Percentiles rank a stretch among this genome's conserved stretches.
These are phyloP conservation scores for Caerostris darwini DNA, from an alignment of 1,140 invertebrate genomes.

Conservation along the genomic window DNA sequence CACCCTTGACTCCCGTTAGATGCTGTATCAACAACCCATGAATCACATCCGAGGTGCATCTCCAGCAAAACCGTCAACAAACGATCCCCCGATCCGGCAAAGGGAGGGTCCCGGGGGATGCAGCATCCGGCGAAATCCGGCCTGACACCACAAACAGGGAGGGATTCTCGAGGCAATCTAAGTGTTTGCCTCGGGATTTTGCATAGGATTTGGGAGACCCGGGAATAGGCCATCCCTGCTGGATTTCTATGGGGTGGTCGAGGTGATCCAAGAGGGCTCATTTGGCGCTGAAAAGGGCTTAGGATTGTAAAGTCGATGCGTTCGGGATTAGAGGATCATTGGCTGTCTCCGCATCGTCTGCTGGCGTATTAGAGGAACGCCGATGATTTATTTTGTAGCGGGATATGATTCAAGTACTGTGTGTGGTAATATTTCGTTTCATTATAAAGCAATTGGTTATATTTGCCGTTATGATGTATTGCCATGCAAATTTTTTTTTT, in stretches of 20 bases:
- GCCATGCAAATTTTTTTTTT: no score
- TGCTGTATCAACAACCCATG: constrained; percentile 18
- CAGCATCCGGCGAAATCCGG: constrained; percentile 34
- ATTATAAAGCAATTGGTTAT: no score
- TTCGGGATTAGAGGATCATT: background rate
- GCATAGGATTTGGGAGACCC: constrained; percentile 48
- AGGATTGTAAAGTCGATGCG: constrained; percentile 35
- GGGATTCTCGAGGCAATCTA: background rate
- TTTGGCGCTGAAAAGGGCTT: constrained; percentile 12
- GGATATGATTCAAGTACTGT: background rate
- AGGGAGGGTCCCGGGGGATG: constrained; percentile 7
- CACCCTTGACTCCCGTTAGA: background rate
- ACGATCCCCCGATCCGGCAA: background rate
- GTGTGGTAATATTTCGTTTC: no score
- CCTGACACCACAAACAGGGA: constrained; percentile 56
- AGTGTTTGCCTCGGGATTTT: constrained; percentile 59
- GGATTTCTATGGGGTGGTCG: constrained; percentile 12
- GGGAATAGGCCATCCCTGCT: background rate
- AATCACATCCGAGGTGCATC: constrained; percentile 4
- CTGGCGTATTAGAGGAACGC: background rate
- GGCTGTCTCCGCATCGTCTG: background rate
- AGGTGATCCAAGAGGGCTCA: constrained; percentile 23
- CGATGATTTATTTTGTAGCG: background rate
- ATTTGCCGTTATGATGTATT: no score
- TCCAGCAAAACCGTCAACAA: constrained; percentile 28